Evolutionary conservation across 2,888 invertebrate genomes (phyloP).

Genomic region (Geophilus truncorum): DNA sequence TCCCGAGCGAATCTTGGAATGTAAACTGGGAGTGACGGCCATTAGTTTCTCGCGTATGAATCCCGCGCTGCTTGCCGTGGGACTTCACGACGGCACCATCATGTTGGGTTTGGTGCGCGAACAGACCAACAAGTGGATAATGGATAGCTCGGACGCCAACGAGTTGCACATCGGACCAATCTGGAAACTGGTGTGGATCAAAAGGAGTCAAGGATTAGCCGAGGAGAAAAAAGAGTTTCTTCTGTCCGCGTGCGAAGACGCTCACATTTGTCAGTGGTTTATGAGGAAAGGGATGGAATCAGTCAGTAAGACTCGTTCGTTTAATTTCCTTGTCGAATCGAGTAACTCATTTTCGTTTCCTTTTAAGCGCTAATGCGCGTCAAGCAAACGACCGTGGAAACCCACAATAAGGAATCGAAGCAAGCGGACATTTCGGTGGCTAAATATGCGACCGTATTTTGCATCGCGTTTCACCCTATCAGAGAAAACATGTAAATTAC

Average conservation of each 20-base stretch:
- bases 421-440: background rate
- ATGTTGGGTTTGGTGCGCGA: background rate
- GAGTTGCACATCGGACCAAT: slow-evolving; percentile 9
- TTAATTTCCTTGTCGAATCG: too few species aligned
- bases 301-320: slow-evolving; percentile 19
- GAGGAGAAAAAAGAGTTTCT: slow-evolving; percentile 19
- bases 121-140: background rate
- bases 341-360: too few species aligned
- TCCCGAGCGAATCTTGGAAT: background rate
- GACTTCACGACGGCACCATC: background rate
- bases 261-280: slow-evolving; percentile 7
- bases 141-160: background rate
- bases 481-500: slow-evolving; percentile 12
- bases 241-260: slow-evolving; percentile 22
- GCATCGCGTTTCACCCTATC: background rate
- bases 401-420: background rate
- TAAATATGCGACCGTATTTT: background rate
- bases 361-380: background rate
- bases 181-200: slow-evolving; percentile 18
- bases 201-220: background rate
- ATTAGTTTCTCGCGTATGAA: background rate
- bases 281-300: slow-evolving; percentile 15
- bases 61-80: slow-evolving; percentile 8
- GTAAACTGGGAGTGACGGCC: slow-evolving; percentile 7
- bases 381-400: background rate